Evolutionary conservation across 92 coral and sea anemone species (phyloP), one percentile per base, ranked within the genome.

Genomic region (Micromussa lordhowensis): DNA sequence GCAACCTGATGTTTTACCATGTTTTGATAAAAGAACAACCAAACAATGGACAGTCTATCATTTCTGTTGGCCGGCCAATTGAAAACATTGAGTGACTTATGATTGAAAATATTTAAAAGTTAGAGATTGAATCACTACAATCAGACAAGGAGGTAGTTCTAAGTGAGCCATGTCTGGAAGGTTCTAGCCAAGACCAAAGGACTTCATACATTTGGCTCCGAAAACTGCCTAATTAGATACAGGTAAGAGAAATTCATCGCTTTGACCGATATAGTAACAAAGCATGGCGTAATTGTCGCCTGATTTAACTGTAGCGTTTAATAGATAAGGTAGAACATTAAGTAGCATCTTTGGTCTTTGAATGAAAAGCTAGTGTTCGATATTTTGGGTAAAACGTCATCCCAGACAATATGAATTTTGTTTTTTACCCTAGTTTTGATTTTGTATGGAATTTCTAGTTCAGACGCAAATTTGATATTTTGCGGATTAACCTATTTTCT

Each of bases 71-170:
- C 18, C 64, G 14, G 21, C 49, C 24, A 73, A 80, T 22, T 24
- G 59, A 75, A 93, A 93, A 91, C 94, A 93, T 48, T 17, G n/a
- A 72, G 88, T 91, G 91, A 93, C 94, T 84, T 91, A 91, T 91
- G 81, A 78, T 13, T 19, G 78, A 86, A 93, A 91, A 91, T 90
- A 93, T 93, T 91, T 85, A 74, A 87, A 81, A 63, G 72, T 51
- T 70, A 53, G 53, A 51, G 79, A 51, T 79, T 80, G 79, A 40
- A 70, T 87, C 85, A 87, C 57, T 44, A n/a, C 28, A 58, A 69
- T 40, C 79, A 58, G 74, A 55, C 90, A 49, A 38, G 85, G 53
- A 53, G 36, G 32, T 64, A 76, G 63, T 78, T 77, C 32, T 44
- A 72, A 38, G 80, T 69, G 82, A 53, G 89, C 83, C 82, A 77